Evolutionary conservation across 2,797 vertebrate genomes (phyloP).

Genomic region (Morus bassanus): DNA sequence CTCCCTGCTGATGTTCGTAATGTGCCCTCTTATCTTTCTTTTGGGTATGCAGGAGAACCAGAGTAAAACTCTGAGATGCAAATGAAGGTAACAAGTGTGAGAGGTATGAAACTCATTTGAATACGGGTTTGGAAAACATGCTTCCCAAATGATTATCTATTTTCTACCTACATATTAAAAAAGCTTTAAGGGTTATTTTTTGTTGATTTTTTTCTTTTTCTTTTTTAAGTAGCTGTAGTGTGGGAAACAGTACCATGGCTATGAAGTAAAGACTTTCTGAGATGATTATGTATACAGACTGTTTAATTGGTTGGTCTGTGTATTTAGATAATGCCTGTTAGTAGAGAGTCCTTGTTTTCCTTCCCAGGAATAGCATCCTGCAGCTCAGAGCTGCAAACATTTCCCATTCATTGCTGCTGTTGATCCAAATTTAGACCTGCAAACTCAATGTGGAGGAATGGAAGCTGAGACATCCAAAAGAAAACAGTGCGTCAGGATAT

Average conservation of each 20-base stretch:
- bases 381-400: not conserved
- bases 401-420: not conserved
- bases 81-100: not conserved
- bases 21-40: constrained; percentile 4
- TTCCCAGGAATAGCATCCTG: not conserved
- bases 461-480: not conserved
- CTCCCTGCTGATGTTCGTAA: not conserved
- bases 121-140: not conserved
- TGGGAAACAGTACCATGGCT: not conserved
- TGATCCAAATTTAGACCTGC: not conserved
- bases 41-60: constrained; percentile 34
- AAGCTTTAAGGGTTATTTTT: not conserved
- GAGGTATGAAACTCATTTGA: not conserved
- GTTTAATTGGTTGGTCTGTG: not conserved
- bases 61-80: constrained; percentile 5
- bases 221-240: not conserved
- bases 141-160: not conserved
- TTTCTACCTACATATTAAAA: not conserved
- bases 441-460: not conserved
- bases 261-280: not conserved
- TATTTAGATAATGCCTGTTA: not conserved
- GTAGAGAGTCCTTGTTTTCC: not conserved
- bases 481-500: not conserved
- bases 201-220: not conserved
- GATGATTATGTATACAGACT: not conserved